These are phyloP conservation scores for Cepaea nemoralis DNA, from an alignment of 1,140 invertebrate genomes.

Conservation along the genomic window DNA sequence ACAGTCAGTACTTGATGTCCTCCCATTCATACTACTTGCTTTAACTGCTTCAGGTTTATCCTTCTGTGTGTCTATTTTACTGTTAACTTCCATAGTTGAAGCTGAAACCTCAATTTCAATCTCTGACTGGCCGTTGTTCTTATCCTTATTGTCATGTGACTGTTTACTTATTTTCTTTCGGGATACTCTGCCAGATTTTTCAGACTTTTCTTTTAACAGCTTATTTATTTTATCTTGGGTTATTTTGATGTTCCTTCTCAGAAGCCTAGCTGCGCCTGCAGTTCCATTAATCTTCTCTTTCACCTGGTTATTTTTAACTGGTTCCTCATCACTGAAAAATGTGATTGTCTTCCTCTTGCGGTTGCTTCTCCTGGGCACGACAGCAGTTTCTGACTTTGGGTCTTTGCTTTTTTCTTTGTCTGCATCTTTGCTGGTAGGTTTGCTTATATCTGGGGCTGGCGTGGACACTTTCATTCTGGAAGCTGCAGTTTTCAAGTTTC, in stretches of 20 bases:
- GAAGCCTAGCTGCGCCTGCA: not conserved
- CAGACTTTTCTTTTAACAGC: not conserved
- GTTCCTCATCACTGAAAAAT: not conserved
- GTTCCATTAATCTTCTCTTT: not conserved
- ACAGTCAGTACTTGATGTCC: not conserved
- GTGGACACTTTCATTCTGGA: not conserved
- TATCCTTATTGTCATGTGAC: too few relatives aligned
- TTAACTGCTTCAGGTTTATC: not conserved
- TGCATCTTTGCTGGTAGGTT: not conserved
- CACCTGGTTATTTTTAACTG: not conserved
- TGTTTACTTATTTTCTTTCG: too few relatives aligned
- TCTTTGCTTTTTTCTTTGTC: conserved; percentile 3
- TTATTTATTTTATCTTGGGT: not conserved
- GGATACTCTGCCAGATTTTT: too few relatives aligned
- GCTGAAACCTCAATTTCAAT: not conserved
- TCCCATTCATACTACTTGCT: not conserved
- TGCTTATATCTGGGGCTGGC: too few relatives aligned
- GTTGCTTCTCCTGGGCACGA: conserved; percentile 2
- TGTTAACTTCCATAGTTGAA: not conserved
- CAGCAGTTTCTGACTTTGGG: not conserved
- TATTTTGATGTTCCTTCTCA: not conserved
- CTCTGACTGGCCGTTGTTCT: not conserved
- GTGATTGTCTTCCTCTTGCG: conserved; percentile 25
- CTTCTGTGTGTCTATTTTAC: not conserved
- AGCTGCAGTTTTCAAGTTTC: not conserved